Conservation (phyloP, 2,888 invertebrate species). For the Epinotia bilunana region DNA sequence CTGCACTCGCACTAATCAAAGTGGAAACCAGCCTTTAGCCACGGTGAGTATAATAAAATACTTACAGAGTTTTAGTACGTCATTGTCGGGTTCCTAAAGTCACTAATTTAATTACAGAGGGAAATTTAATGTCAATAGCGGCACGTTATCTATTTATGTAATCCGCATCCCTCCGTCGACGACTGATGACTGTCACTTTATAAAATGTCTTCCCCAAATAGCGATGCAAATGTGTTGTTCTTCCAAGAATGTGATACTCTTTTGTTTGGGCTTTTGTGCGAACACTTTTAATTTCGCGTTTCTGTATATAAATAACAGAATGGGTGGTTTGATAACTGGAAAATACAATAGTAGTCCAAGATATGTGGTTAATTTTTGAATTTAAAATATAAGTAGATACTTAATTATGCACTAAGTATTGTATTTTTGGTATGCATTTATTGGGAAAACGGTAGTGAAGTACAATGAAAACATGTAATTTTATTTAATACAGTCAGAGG, state of each 20-base stretch:
- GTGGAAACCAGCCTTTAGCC: too few relatives aligned
- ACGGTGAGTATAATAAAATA: neutral
- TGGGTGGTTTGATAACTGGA: neutral
- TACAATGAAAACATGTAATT: too few relatives aligned
- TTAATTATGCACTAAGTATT: too few relatives aligned
- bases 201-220: constrained; percentile 26
- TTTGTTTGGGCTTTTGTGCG: constrained; percentile 20
- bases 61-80: neutral
- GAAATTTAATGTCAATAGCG: constrained; percentile 10
- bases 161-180: neutral
- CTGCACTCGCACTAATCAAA: too few relatives aligned
- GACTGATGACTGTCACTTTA: constrained; percentile 30
- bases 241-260: constrained; percentile 27
- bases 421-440: too few relatives aligned
- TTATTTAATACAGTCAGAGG: too few relatives aligned
- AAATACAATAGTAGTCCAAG: neutral
- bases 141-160: neutral
- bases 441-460: too few relatives aligned
- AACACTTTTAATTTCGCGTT: constrained; percentile 6
- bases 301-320: neutral
- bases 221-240: constrained; percentile 33
- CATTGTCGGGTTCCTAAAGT: neutral
- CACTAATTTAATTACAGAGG: constrained; percentile 10
- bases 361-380: too few relatives aligned
- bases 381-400: too few relatives aligned